Evolutionary conservation across 1,140 invertebrate genomes (phyloP).

Genomic region (Drosophila suzukii): DNA sequence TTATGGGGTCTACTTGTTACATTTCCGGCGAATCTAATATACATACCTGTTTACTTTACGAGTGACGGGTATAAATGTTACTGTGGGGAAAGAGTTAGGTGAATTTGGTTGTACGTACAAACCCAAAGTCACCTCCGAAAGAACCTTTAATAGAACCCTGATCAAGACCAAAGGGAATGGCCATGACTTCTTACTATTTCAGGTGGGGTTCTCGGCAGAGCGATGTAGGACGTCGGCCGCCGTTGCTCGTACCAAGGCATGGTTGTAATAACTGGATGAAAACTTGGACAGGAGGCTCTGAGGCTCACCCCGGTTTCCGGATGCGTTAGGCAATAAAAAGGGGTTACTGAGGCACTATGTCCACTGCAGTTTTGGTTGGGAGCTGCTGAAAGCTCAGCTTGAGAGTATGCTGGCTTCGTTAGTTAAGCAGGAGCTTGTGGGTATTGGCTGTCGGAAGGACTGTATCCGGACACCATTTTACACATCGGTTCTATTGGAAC

Average conservation of each 20-base stretch:
- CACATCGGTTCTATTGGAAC: constrained; percentile 21
- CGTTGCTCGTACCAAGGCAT: constrained; percentile 70
- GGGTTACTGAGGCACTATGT: constrained; percentile 7
- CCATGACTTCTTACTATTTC: not conserved
- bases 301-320: constrained; percentile 19
- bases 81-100: too few species aligned
- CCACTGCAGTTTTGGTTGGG: constrained; percentile 68
- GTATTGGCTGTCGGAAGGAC: not conserved
- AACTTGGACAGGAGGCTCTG: constrained; percentile 53
- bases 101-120: too few species aligned
- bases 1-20: too few species aligned
- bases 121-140: constrained; percentile 18
- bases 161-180: constrained; percentile 4
- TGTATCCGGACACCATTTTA: constrained; percentile 3
- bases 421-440: constrained; percentile 6
- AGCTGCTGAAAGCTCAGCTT: not conserved
- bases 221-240: constrained; percentile 54
- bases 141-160: constrained; percentile 11
- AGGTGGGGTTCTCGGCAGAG: constrained; percentile 10
- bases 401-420: not conserved
- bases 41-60: too few species aligned
- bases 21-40: too few species aligned
- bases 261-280: constrained; percentile 65
- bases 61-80: too few species aligned
- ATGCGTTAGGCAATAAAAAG: constrained; percentile 22